phyloP scores from a whole-genome alignment of 2,888 invertebrate species.

The Melanostoma scalare region DNA sequence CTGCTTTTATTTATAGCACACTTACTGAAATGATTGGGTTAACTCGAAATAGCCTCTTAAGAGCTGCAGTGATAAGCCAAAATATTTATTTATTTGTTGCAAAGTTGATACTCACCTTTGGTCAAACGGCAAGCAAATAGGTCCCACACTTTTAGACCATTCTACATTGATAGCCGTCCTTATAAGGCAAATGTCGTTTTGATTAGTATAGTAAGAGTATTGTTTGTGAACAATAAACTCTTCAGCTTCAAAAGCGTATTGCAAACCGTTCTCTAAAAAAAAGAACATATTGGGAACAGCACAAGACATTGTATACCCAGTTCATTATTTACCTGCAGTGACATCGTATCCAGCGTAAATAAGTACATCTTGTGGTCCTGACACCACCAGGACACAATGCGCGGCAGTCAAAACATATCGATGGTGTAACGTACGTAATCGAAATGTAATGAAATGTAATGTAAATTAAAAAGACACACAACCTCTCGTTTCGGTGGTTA shows the following conservation, averaged over 20 bases:
- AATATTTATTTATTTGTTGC: not conserved
- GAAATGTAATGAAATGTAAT: no score
- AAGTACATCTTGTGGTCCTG: not conserved
- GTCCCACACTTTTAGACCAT: conserved; percentile 83
- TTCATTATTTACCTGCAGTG: no score
- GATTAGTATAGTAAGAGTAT: conserved; percentile 8
- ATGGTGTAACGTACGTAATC: no score
- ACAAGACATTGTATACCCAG: no score
- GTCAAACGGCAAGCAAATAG: conserved; percentile 83
- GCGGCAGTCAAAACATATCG: conserved; percentile 13
- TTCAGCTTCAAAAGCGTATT: conserved; percentile 15
- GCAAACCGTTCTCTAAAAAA: not conserved
- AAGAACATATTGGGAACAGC: no score
- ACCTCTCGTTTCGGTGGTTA: no score
- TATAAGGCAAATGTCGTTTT: conserved; percentile 83
- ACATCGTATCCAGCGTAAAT: conserved; percentile 1
- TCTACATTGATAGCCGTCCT: conserved; percentile 78
- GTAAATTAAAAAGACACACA: no score
- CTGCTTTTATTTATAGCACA: no score
- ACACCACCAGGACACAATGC: not conserved
- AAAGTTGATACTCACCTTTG: not conserved
- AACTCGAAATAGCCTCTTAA: no score
- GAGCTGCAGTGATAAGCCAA: no score
- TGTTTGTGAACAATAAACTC: conserved; percentile 80
- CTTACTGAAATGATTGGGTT: no score